A percentile compares a stretch with the other conserved stretches of the same genome.
These are phyloP conservation scores for Sycon ciliatum DNA, from an alignment of 37 sponge, comb jelly and placozoan species.

Conservation along the genomic window DNA sequence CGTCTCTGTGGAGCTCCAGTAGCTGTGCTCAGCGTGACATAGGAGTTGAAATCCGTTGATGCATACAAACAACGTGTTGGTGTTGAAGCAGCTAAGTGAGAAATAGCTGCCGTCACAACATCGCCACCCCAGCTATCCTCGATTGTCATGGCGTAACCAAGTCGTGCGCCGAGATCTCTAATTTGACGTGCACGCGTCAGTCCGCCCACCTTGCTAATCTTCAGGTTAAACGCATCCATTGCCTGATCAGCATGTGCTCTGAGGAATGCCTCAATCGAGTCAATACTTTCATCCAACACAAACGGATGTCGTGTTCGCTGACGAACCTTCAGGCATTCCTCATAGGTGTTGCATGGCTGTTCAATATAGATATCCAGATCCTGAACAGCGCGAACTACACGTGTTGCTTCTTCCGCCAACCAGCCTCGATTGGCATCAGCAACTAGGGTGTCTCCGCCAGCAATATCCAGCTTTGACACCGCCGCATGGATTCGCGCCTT, in stretches of 20 bases:
- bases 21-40: background rate
- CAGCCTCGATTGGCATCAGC: conserved; percentile 24
- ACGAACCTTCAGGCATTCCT: background rate
- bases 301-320: background rate
- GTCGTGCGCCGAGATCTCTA: conserved; percentile 12
- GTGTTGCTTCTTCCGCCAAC: conserved; percentile 18
- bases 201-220: background rate
- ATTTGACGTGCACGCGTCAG: conserved; percentile 12
- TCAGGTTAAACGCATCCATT: too few relatives aligned
- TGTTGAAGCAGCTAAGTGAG: conserved; percentile 17
- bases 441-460: background rate
- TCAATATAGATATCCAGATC: conserved; percentile 16
- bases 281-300: conserved; percentile 13
- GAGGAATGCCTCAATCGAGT: background rate
- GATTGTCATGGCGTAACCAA: conserved; percentile 10
- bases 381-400: background rate
- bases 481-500: conserved; percentile 13
- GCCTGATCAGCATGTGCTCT: background rate
- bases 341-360: conserved; percentile 11
- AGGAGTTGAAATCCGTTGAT: conserved; percentile 18
- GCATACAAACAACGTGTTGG: background rate
- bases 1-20: background rate
- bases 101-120: conserved; percentile 16
- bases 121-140: conserved; percentile 20
- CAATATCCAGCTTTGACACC: background rate